Evolutionary conservation across 2,113 vertebrate species (phyloP).

Genomic region (Dolichotis patagonum): DNA sequence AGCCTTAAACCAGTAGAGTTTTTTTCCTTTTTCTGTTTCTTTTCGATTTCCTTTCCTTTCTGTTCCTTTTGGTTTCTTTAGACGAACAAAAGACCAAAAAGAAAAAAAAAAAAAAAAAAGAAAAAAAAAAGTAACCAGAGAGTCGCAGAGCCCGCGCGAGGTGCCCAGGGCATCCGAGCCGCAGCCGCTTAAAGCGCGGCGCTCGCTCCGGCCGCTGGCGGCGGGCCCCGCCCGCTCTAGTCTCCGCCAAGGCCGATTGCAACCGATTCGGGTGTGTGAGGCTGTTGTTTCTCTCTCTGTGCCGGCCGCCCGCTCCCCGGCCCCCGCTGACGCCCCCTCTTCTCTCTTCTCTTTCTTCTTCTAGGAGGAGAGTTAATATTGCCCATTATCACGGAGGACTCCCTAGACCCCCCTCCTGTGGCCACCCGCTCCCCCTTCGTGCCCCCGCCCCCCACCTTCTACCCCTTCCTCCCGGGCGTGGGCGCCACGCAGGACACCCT

Average conservation of each 20-base stretch:
- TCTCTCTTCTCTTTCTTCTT: slow-evolving; percentile 80
- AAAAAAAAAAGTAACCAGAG: slow-evolving; percentile 29
- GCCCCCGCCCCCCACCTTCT: slow-evolving; percentile 94
- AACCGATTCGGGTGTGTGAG: slow-evolving; percentile 76
- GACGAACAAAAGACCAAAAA: slow-evolving; percentile 69
- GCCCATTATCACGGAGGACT: slow-evolving; percentile 97
- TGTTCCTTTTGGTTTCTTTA: slow-evolving; percentile 82
- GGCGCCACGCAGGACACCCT: slow-evolving; percentile 95
- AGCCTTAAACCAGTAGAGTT: slow-evolving; percentile 76
- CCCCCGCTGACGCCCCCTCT: slow-evolving; percentile 74
- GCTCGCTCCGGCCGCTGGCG: slow-evolving; percentile 74
- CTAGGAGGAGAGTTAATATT: slow-evolving; percentile 97
- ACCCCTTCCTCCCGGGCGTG: slow-evolving; percentile 92
- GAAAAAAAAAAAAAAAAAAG: not conserved
- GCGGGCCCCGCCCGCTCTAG: slow-evolving; percentile 76
- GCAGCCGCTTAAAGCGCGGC: slow-evolving; percentile 76
- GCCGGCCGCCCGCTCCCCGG: slow-evolving; percentile 71
- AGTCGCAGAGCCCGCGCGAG: slow-evolving; percentile 77
- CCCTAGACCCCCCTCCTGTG: slow-evolving; percentile 95
- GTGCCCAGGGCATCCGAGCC: slow-evolving; percentile 76
- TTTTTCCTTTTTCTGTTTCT: slow-evolving; percentile 68
- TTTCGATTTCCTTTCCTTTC: slow-evolving; percentile 82
- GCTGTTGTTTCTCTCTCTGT: slow-evolving; percentile 81
- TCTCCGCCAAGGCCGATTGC: slow-evolving; percentile 76
- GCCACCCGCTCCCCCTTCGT: slow-evolving; percentile 94